Conservation (phyloP, 2,888 invertebrate species). For the Choreutis nemorana region DNA sequence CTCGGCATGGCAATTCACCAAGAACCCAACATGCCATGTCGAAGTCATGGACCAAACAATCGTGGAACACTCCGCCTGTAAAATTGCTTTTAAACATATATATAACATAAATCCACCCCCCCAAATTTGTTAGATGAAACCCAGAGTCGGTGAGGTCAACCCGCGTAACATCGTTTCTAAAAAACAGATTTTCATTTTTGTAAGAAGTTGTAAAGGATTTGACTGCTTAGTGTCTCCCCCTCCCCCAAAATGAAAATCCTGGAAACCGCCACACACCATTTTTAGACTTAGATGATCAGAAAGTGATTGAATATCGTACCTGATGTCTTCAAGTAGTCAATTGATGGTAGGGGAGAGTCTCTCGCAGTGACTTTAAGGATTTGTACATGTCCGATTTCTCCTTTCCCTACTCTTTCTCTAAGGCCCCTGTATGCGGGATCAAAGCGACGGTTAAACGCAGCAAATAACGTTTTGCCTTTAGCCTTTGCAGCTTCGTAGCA, state of each 20-base stretch:
- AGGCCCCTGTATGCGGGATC: constrained; percentile 67
- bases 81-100: too few relatives aligned
- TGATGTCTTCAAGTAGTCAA: constrained; percentile 68
- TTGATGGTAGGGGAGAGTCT: constrained; percentile 70
- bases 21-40: constrained; percentile 65
- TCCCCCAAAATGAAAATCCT: too few relatives aligned
- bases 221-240: constrained; percentile 1
- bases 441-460: constrained; percentile 74
- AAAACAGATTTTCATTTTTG: too few relatives aligned
- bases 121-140: too few relatives aligned
- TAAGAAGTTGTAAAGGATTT: neutral
- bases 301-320: constrained; percentile 30
- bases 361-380: constrained; percentile 70
- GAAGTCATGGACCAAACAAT: constrained; percentile 72
- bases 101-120: too few relatives aligned
- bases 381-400: constrained; percentile 70
- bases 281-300: too few relatives aligned
- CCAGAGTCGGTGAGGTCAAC: too few relatives aligned
- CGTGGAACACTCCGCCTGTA: constrained; percentile 73
- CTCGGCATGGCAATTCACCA: constrained; percentile 56
- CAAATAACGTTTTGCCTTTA: constrained; percentile 62
- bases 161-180: too few relatives aligned
- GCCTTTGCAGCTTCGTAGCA: constrained; percentile 68
- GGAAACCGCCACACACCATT: too few relatives aligned
- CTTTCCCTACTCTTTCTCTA: constrained; percentile 53